phyloP scores from a whole-genome alignment of 2,113 vertebrate genomes.

The Hippocampus barbouri region DNA sequence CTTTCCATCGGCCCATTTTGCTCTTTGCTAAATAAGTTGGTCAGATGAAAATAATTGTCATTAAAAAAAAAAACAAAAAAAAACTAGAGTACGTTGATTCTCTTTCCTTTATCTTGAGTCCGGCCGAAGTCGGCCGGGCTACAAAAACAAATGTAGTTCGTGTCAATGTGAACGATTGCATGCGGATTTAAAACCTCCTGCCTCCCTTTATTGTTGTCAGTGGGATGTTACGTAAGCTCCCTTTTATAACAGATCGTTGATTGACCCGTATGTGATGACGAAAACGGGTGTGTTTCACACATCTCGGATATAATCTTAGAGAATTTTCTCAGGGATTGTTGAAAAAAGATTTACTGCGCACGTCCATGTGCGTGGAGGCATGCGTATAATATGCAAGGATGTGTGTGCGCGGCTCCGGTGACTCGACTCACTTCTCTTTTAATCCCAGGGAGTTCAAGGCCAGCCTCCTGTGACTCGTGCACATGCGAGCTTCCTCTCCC shows the following conservation, averaged over 20 bases:
- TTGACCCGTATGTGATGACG: background rate
- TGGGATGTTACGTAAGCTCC: constrained; percentile 21
- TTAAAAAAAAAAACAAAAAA: background rate
- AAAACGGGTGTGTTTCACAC: constrained; percentile 31
- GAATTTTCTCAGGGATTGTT: background rate
- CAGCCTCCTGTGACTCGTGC: constrained; percentile 26
- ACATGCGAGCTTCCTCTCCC: constrained; percentile 21
- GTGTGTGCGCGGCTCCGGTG: constrained; percentile 10
- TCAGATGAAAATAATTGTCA: background rate
- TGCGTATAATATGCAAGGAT: background rate
- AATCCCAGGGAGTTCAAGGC: background rate
- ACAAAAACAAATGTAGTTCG: background rate
- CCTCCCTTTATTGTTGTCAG: constrained; percentile 14
- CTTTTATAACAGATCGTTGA: constrained; percentile 10
- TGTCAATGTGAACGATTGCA: background rate
- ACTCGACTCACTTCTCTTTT: constrained; percentile 1
- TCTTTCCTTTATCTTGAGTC: background rate
- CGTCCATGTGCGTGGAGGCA: background rate
- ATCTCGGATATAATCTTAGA: background rate
- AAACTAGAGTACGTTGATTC: background rate
- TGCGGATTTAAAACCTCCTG: constrained; percentile 7
- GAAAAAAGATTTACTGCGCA: background rate
- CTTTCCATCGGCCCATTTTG: too few relatives aligned
- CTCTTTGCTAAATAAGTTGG: too few relatives aligned
- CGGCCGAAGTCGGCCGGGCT: too few relatives aligned